Conservation (phyloP, 1,140 invertebrate species). For the Aphaenogaster rudis region DNA sequence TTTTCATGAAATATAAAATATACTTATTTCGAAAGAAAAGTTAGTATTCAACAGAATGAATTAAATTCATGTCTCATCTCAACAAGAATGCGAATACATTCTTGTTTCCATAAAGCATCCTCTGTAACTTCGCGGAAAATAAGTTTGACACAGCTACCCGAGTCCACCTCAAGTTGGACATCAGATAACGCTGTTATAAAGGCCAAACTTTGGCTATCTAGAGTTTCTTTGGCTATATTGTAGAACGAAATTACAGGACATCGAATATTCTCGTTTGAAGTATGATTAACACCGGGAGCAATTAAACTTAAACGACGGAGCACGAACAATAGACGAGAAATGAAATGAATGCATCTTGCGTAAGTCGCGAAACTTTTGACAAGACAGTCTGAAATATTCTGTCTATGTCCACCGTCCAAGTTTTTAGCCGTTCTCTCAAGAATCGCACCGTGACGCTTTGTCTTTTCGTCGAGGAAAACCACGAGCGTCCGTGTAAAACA, state of each 20-base stretch:
- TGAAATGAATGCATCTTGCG: background rate
- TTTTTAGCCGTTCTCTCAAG: background rate
- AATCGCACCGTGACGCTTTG: background rate
- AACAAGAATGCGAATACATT: slow-evolving; percentile 17
- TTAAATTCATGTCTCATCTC: slow-evolving; percentile 26
- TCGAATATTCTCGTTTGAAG: slow-evolving; percentile 38
- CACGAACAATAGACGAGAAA: background rate
- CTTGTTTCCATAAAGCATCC: background rate
- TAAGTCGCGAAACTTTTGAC: background rate
- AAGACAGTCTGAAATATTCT: background rate
- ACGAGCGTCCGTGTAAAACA: background rate
- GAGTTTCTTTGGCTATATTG: slow-evolving; percentile 40
- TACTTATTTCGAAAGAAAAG: background rate
- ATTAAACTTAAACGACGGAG: background rate
- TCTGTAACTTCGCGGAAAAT: slow-evolving; percentile 43
- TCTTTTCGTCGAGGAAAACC: background rate
- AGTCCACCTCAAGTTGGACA: slow-evolving; percentile 58
- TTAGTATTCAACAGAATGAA: slow-evolving; percentile 7
- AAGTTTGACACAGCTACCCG: slow-evolving; percentile 42
- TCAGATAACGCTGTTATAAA: slow-evolving; percentile 66
- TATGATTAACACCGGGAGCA: background rate
- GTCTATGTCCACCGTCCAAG: background rate
- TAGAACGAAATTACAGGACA: slow-evolving; percentile 41
- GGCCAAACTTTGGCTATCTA: slow-evolving; percentile 67
- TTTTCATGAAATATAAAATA: background rate